Conservation (phyloP, 2,888 invertebrate species). For the Cephonodes hylas region DNA sequence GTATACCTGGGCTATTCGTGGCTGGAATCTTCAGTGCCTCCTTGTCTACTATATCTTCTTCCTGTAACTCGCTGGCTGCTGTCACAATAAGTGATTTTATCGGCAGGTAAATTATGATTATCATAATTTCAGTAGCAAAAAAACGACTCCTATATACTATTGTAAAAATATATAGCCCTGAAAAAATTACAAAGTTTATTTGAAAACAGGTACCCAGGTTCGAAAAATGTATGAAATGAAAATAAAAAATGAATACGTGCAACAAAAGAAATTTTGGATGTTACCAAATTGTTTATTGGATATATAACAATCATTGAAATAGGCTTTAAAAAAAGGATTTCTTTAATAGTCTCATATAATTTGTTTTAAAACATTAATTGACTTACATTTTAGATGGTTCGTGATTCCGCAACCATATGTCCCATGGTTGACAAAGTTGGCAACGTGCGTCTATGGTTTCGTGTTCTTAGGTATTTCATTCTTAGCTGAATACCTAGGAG, state of each 20-base stretch:
- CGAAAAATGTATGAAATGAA: too few relatives aligned
- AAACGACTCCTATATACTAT: too few relatives aligned
- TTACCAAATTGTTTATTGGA: too few relatives aligned
- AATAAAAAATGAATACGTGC: too few relatives aligned
- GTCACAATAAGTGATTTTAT: slow-evolving; percentile 94
- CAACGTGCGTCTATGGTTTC: slow-evolving; percentile 87
- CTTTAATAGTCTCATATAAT: not conserved
- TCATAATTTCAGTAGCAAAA: too few relatives aligned
- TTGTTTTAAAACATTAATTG: not conserved
- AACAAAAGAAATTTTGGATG: too few relatives aligned
- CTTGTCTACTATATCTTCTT: slow-evolving; percentile 94
- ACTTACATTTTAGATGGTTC: slow-evolving; percentile 63
- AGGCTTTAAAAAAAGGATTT: too few relatives aligned
- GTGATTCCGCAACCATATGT: slow-evolving; percentile 53
- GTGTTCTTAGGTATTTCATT: slow-evolving; percentile 91
- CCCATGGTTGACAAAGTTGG: slow-evolving; percentile 82
- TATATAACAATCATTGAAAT: too few relatives aligned
- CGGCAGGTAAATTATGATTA: slow-evolving; percentile 66
- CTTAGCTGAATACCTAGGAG: slow-evolving; percentile 90
- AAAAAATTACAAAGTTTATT: too few relatives aligned
- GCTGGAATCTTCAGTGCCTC: slow-evolving; percentile 96
- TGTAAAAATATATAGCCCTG: too few relatives aligned
- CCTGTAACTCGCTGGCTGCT: slow-evolving; percentile 94
- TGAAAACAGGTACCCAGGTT: too few relatives aligned
- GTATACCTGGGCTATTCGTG: slow-evolving; percentile 93